Percentiles rank a stretch among this genome's conserved stretches.
Conservation (phyloP, 1,140 invertebrate genomes). For the Drosophila subobscura region DNA sequence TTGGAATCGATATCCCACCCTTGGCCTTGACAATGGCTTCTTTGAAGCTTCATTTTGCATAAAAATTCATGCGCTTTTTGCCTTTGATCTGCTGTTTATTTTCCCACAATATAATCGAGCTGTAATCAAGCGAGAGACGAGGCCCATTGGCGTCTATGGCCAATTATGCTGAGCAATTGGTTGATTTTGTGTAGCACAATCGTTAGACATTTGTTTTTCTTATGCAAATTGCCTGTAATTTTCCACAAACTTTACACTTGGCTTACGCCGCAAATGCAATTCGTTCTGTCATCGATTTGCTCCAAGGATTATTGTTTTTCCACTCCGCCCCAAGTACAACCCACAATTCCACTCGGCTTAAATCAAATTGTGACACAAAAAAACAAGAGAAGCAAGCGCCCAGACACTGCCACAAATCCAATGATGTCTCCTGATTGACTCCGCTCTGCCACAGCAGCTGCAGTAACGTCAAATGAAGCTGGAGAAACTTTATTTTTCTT, state of each 20-base stretch:
- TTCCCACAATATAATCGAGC: background rate
- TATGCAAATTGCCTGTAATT: background rate
- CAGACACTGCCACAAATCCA: constrained; percentile 24
- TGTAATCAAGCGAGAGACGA: no score
- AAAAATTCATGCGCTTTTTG: background rate
- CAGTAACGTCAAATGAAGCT: constrained; percentile 1
- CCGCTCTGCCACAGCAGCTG: constrained; percentile 3
- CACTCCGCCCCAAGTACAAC: constrained; percentile 3
- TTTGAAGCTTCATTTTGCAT: no score
- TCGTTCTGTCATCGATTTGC: constrained; percentile 16
- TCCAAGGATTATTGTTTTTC: constrained; percentile 21
- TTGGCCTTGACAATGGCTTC: constrained; percentile 6
- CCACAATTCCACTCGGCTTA: constrained; percentile 18
- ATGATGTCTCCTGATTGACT: constrained; percentile 44
- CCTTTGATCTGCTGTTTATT: constrained; percentile 1
- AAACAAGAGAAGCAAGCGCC: constrained; percentile 28
- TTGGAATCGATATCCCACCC: background rate
- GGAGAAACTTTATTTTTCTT: background rate
- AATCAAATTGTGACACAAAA: constrained; percentile 34
- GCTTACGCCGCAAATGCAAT: no score
- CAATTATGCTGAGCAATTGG: no score
- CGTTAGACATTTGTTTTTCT: no score
- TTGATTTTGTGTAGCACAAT: no score
- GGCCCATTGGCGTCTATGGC: no score
- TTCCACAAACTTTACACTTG: no score